phyloP scores from a whole-genome alignment of 2,113 vertebrate genomes.

The Brienomyrus brachyistius region DNA sequence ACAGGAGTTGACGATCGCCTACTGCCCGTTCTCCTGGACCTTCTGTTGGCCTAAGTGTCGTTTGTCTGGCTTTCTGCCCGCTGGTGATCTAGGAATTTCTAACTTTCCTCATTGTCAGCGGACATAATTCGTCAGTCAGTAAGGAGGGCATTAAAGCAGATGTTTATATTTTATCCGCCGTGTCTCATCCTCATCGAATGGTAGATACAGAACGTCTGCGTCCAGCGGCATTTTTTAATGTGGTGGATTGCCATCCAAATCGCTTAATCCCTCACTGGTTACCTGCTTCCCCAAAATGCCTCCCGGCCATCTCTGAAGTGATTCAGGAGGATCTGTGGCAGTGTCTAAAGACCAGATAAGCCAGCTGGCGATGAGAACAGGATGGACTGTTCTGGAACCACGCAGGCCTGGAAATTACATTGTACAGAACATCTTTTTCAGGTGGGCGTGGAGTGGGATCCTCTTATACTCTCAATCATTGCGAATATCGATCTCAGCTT shows the following conservation, averaged over 20 bases:
- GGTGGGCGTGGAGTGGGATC: neutral
- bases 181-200: too few species aligned
- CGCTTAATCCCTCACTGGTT: slow-evolving; percentile 3
- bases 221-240: neutral
- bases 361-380: neutral
- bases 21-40: neutral
- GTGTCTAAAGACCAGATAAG: neutral
- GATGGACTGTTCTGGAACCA: neutral
- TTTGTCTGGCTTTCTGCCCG: neutral
- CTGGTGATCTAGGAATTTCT: neutral
- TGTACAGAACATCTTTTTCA: neutral
- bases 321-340: neutral
- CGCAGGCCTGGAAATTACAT: neutral
- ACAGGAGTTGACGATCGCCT: neutral
- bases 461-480: neutral
- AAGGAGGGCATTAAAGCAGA: neutral
- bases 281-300: slow-evolving; percentile 4
- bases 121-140: neutral
- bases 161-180: neutral
- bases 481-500: neutral
- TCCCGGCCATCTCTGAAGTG: neutral
- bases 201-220: neutral
- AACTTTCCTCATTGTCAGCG: neutral
- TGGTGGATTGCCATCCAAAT: neutral
- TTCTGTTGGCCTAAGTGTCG: neutral